Conservation (phyloP, 2,113 vertebrate species). For the Ammodramus savannarum region DNA sequence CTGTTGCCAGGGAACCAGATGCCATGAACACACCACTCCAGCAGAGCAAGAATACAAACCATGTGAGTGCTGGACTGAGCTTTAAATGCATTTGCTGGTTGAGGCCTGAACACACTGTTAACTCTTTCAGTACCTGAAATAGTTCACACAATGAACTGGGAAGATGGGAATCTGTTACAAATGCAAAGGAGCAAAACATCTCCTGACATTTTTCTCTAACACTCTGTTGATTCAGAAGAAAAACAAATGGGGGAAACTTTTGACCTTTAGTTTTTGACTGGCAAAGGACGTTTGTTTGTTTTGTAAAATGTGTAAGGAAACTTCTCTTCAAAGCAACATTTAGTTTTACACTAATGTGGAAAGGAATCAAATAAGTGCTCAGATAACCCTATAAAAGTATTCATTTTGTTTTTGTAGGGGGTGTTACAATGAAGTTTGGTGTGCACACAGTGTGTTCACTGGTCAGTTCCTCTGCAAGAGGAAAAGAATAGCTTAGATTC, state of each 20-base stretch:
- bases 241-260: not conserved
- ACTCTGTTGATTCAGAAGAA: not conserved
- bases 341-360: not conserved
- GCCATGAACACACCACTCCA: slow-evolving; percentile 79
- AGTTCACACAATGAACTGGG: not conserved
- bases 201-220: not conserved
- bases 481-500: slow-evolving; percentile 60
- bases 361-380: slow-evolving; percentile 17
- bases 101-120: slow-evolving; percentile 51
- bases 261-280: slow-evolving; percentile 32
- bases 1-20: slow-evolving; percentile 85
- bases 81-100: slow-evolving; percentile 65
- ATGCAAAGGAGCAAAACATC: not conserved
- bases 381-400: slow-evolving; percentile 12
- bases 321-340: slow-evolving; percentile 29
- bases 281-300: not conserved
- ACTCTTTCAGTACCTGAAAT: slow-evolving; percentile 58
- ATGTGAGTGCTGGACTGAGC: slow-evolving; percentile 71
- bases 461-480: slow-evolving; percentile 36
- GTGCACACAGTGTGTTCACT: not conserved
- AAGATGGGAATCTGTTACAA: not conserved
- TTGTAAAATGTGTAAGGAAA: slow-evolving; percentile 20
- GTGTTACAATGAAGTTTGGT: not conserved
- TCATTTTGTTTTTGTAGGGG: slow-evolving; percentile 14
- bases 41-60: slow-evolving; percentile 76